These are phyloP conservation scores for Pachyramphus minor DNA, from an alignment of 2,113 vertebrate species.

Conservation along the genomic window DNA sequence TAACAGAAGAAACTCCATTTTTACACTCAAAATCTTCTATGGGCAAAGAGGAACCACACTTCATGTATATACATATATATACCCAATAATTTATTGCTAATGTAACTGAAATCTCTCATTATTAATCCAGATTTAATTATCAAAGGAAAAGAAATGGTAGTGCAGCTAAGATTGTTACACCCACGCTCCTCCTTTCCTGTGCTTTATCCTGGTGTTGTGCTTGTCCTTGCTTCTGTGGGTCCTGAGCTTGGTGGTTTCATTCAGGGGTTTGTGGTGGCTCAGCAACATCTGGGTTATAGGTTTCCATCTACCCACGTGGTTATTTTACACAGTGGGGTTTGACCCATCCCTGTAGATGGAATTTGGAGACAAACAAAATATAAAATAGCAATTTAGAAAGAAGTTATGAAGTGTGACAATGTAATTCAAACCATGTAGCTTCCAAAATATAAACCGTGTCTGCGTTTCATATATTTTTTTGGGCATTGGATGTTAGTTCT, in stretches of 20 bases:
- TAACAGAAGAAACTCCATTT: background rate
- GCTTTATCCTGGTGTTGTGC: background rate
- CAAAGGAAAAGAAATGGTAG: background rate
- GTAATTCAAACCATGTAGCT: background rate
- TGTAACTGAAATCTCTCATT: background rate
- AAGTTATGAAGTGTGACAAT: background rate
- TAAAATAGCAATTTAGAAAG: background rate
- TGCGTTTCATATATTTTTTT: background rate
- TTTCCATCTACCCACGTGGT: background rate
- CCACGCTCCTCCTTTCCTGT: background rate
- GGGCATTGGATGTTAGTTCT: background rate
- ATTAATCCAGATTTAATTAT: background rate
- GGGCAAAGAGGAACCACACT: background rate
- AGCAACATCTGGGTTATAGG: background rate
- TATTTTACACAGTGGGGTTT: background rate
- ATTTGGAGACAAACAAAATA: background rate
- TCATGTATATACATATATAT: background rate
- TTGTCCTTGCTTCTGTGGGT: background rate
- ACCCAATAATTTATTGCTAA: background rate
- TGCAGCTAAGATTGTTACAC: background rate
- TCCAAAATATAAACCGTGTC: background rate
- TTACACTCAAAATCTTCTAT: background rate
- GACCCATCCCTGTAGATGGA: background rate
- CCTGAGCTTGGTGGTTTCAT: background rate
- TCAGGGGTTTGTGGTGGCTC: background rate